These are phyloP conservation scores for Vireo griseus DNA, from an alignment of 2,797 vertebrate species.

Conservation along the genomic window DNA sequence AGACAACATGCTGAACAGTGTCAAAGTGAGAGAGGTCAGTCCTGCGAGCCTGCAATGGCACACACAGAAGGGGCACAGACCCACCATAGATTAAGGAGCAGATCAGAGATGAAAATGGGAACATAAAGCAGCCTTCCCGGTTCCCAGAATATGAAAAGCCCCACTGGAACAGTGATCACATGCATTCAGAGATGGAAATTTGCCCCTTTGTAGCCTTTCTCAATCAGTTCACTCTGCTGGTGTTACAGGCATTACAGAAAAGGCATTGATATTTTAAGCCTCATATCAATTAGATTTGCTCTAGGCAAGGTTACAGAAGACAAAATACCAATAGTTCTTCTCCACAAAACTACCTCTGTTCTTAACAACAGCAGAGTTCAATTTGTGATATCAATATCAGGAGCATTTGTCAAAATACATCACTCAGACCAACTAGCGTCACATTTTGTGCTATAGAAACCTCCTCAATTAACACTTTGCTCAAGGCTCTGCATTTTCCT, in stretches of 20 bases:
- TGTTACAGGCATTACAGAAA: not conserved
- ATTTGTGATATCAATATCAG: not conserved
- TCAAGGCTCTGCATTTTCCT: not conserved
- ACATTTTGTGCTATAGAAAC: not conserved
- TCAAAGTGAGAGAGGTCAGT: rapidly evolving
- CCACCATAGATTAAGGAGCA: not conserved
- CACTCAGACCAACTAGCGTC: not conserved
- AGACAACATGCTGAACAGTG: rapidly evolving
- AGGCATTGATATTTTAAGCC: not conserved
- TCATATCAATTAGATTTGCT: not conserved
- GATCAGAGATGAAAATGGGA: not conserved
- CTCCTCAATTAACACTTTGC: not conserved
- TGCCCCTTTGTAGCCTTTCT: not conserved
- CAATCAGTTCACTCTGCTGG: not conserved
- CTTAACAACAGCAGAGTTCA: not conserved
- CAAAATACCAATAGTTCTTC: not conserved
- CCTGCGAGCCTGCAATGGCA: not conserved
- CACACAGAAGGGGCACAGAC: not conserved
- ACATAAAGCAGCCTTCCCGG: not conserved
- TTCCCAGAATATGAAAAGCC: not conserved
- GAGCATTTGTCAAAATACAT: not conserved
- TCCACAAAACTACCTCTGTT: not conserved
- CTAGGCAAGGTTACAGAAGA: not conserved
- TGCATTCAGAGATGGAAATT: not conserved
- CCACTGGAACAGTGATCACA: not conserved